Evolutionary conservation across 2,113 vertebrate species (phyloP).

Genomic region (Aspidoscelis tigris): DNA sequence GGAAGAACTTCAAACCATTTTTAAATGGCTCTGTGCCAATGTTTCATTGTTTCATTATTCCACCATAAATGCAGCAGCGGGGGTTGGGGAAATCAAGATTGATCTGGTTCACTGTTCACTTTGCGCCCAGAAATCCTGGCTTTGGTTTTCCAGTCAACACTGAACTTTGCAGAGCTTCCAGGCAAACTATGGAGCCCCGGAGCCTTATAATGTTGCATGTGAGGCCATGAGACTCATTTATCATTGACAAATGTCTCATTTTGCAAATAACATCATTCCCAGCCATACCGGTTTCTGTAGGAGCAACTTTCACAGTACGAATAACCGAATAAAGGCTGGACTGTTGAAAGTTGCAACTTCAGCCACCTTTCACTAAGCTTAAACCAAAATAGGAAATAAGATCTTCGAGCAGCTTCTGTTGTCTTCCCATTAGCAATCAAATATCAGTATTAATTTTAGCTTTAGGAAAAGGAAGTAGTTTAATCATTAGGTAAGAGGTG

Average conservation of each 20-base stretch:
- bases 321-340: neutral
- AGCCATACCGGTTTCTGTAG: too few species aligned
- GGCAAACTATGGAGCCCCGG: too few species aligned
- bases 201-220: too few species aligned
- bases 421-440: neutral
- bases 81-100: neutral
- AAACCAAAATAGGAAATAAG: neutral
- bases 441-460: neutral
- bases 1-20: slow-evolving; percentile 31
- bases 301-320: neutral
- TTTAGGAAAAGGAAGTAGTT: neutral
- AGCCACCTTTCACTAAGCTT: too few species aligned
- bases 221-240: neutral
- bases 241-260: too few species aligned
- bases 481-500: neutral
- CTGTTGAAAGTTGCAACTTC: too few species aligned
- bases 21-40: slow-evolving; percentile 20
- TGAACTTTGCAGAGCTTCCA: too few species aligned
- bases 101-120: neutral
- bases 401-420: too few species aligned
- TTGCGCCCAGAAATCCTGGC: neutral
- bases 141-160: neutral
- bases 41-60: slow-evolving; percentile 11
- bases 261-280: neutral
- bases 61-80: neutral